Percentiles rank a stretch among this genome's conserved stretches.
Evolutionary conservation across 2,888 invertebrate species (phyloP).

Genomic region (Synanthedon tipuliformis): DNA sequence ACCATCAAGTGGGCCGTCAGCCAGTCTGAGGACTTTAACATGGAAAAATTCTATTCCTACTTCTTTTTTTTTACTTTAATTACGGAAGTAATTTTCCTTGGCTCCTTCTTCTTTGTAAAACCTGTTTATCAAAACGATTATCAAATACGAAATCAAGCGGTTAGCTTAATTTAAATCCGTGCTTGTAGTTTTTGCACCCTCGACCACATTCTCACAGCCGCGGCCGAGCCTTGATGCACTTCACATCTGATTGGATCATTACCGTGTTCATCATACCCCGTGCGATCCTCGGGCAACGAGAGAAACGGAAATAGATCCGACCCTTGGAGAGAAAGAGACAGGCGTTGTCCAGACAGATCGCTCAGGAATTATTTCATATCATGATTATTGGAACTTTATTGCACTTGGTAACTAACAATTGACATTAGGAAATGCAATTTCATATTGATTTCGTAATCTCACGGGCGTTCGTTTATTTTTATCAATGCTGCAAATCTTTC

Average conservation of each 20-base stretch:
- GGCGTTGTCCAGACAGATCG: conserved; percentile 44
- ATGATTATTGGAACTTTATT: conserved; percentile 71
- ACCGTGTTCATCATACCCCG: conserved; percentile 70
- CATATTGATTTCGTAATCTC: conserved; percentile 68
- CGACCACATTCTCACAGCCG: conserved; percentile 67
- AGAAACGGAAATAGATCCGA: conserved; percentile 27
- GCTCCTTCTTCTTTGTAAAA: too few relatives aligned
- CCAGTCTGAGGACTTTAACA: too few relatives aligned
- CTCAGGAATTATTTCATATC: conserved; percentile 66
- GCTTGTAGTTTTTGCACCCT: conserved; percentile 67
- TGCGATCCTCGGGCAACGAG: conserved; percentile 58
- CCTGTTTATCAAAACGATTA: conserved; percentile 7
- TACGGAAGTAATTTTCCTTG: too few relatives aligned
- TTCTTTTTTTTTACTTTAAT: too few relatives aligned
- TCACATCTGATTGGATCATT: conserved; percentile 71
- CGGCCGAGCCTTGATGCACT: conserved; percentile 64
- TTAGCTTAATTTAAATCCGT: conserved; percentile 65
- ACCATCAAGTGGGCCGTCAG: too few relatives aligned
- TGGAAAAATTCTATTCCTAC: too few relatives aligned
- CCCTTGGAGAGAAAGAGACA: conserved; percentile 24
- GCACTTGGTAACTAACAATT: conserved; percentile 71
- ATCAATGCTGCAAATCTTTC: conserved; percentile 66
- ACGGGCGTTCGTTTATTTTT: conserved; percentile 57
- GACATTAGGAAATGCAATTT: conserved; percentile 71
- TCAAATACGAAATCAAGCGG: conserved; percentile 54